Evolutionary conservation across 2,888 invertebrate species (phyloP), one percentile per base, ranked within the genome.

Genomic region (Atethmia centrago): DNA sequence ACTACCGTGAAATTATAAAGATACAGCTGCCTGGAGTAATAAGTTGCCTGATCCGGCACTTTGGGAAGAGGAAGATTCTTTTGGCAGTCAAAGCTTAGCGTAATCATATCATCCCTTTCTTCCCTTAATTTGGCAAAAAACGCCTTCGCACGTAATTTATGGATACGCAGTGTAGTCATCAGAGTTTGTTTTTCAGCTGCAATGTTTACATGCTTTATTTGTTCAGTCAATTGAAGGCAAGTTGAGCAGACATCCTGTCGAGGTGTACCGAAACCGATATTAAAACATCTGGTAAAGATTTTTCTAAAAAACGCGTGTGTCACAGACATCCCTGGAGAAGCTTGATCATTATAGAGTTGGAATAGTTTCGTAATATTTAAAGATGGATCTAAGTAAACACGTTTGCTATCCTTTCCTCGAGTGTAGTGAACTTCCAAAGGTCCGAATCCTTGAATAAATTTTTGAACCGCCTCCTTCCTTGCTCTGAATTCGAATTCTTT

Each of bases 1-100:
- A 78, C 69, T n/a, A 76, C 53, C 31, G 80, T 72, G 66, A 76
- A 80, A 65, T 79, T 80, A 65, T 82, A 82, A 25, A 82, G 59
- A 58, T 80, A 78, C 19, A 82, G 73, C 58, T 82, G 80, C 49
- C 83, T 53, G 51, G 70, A 68, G 53, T 79, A 79, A 63, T 83
- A 82, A 10, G 80, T 66, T 16, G 59, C 31, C 28, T 77, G 80
- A 53, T 78, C 77, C 40, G 74, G 65, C n/a, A 82, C 68, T 56
- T 73, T 77, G 31, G 84, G 84, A 40, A 84, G 55, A 36, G 67
- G 62, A 47, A 59, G 75, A 73, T 84, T 84, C 47, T 84, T 84
- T 56, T 82, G 77, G 59, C 84, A 84, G 28, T 82, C 82, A 55
- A 84, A 83, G 40, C n/a, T 40, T 40, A 59, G 59, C 36, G n/a